phyloP scores from a whole-genome alignment of 2,113 vertebrate genomes.

The Xiphias gladius region DNA sequence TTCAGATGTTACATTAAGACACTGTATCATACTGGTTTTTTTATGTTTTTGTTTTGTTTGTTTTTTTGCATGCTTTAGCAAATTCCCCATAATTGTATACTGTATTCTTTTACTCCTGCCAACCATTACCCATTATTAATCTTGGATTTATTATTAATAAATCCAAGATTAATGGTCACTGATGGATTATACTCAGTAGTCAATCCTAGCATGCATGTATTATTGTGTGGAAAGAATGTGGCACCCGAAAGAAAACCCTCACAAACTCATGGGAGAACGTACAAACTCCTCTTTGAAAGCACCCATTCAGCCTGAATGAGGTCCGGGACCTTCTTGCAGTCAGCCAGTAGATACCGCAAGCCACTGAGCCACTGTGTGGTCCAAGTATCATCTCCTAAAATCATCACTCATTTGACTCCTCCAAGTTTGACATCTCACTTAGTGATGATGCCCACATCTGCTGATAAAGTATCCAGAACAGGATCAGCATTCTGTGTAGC shows the following conservation, averaged over 20 bases:
- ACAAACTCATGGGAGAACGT: neutral
- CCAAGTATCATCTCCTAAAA: conserved; percentile 25
- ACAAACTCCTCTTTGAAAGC: neutral
- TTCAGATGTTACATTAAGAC: neutral
- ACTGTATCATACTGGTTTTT: no score
- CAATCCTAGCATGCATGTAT: neutral
- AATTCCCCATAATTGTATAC: no score
- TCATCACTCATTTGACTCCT: neutral
- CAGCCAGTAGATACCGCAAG: neutral
- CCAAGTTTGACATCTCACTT: neutral
- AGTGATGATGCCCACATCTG: neutral
- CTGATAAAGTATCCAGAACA: conserved; percentile 13
- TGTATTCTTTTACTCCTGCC: no score
- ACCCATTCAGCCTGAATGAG: neutral
- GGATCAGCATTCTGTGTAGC: conserved; percentile 34
- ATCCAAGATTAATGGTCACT: neutral
- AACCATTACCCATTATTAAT: neutral
- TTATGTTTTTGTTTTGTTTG: no score
- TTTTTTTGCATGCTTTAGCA: no score
- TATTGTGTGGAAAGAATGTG: neutral
- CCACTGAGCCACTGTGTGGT: conserved; percentile 19
- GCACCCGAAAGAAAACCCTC: neutral
- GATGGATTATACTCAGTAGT: neutral
- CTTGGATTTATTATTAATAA: neutral
- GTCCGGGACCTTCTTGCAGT: neutral